Conservation (phyloP, 2,113 vertebrate species). For the Nothocercus nigrocapillus region DNA sequence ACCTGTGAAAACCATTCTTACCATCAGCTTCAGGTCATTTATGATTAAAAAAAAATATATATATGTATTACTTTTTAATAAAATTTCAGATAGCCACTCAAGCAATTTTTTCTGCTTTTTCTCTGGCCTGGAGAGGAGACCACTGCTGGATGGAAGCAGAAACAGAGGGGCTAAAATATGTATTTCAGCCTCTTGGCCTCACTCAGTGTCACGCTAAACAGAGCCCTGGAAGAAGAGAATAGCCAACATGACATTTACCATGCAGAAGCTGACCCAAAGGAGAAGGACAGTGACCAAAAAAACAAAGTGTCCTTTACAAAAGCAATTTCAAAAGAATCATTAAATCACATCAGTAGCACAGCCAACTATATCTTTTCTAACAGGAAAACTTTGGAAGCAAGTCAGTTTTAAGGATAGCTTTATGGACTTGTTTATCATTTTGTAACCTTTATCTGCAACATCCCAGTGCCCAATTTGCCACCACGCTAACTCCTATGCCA, state of each 20-base stretch:
- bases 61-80: neutral
- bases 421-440: neutral
- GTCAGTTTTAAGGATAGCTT: neutral
- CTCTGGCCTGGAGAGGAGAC: neutral
- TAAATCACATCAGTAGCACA: neutral
- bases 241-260: neutral
- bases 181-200: neutral
- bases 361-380: neutral
- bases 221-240: neutral
- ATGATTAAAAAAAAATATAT: neutral
- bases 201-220: neutral
- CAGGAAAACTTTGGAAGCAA: neutral
- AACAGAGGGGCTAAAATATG: neutral
- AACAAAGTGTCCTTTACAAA: neutral
- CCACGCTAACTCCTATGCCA: neutral
- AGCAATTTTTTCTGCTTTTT: neutral
- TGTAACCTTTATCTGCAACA: neutral
- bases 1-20: neutral
- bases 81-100: neutral
- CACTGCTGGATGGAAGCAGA: neutral
- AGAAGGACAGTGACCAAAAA: neutral
- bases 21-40: neutral
- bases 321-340: neutral
- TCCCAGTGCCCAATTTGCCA: neutral
- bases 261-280: neutral